Conservation (phyloP, 2,888 invertebrate species). For the Plemyria rubiginata region DNA sequence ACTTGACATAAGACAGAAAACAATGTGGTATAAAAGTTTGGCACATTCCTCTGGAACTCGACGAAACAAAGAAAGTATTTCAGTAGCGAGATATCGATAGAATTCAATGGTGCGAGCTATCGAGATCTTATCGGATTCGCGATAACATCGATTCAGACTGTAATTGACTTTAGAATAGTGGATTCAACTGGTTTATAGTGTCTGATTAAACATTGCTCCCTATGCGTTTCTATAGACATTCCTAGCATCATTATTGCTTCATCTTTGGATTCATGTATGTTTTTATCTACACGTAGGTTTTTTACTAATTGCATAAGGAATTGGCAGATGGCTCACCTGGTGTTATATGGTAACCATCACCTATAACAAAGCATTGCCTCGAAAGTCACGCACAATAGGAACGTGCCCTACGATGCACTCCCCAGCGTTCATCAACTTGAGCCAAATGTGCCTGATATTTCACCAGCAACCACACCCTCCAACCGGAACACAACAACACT, state of each 20-base stretch:
- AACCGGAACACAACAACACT: too few species aligned
- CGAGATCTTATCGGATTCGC: conserved; percentile 18
- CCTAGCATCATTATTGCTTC: background rate
- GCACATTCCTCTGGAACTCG: background rate
- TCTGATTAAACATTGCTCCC: background rate
- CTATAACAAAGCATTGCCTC: too few species aligned
- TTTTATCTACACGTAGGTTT: too few species aligned
- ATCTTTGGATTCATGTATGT: background rate
- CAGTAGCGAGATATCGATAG: conserved; percentile 12
- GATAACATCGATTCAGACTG: conserved; percentile 23
- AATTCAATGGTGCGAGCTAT: conserved; percentile 16
- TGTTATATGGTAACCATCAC: too few species aligned
- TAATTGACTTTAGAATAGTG: conserved; percentile 29
- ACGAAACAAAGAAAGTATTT: background rate
- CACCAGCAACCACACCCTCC: too few species aligned
- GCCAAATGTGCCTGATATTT: too few species aligned
- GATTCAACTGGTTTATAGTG: conserved; percentile 2
- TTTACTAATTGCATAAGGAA: too few species aligned
- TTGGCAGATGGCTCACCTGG: too few species aligned
- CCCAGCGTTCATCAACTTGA: too few species aligned
- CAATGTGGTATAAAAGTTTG: background rate
- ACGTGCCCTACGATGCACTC: too few species aligned
- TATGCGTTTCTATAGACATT: background rate
- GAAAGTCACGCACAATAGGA: too few species aligned
- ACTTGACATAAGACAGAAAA: background rate